Base-by-base conservation (phyloP, 2,797 vertebrate species). In the Pantherophis alleghaniensis region DNA sequence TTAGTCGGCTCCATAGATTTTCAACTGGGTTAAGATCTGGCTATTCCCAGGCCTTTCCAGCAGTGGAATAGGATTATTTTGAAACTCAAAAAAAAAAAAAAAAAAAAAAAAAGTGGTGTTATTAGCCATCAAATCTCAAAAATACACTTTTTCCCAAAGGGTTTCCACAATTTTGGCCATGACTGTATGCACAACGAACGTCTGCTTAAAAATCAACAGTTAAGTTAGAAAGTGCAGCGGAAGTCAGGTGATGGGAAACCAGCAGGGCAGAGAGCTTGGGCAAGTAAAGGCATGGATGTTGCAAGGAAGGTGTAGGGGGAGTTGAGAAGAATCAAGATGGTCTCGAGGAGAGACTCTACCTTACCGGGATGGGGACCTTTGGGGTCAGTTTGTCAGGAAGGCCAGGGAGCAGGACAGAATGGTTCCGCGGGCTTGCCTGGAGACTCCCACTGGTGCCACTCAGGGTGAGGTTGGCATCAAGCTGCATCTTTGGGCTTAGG, bases 401-500 rank as follows among this genome's bases (percentile, higher is more conserved):
- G 93, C 98, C 98, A 47, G 98, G 96, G 94, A 99, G 98, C 92
- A 99, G 98, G 55, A 99, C 97, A 14, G 98, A 97, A 51, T 98
- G 97, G 94, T 97, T 97, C 95, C 98, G 98, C 0, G 99, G 98
- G 96, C 98, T 99, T 92, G 97, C 96, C 97, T 98, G 98, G 95
- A 98, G 89, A 94, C 96, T 96, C 98, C 97, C 96, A 92, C 94
- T 95, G 32, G 96, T 97, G 95, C 96, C 97, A 7, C 96, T 98
- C 89, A 98, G 93, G 0, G 96, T 94, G 57, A 98, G 97, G 92
- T 96, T 97, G 95, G 97, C 97, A 90, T 99, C 99, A 87, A 98
- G 96, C 94, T 98, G 98, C 94, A 98, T 95, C 96, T 98, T 98
- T 51, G 99, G 98, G 96, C 98, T 99, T 96, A 98, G 98, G 90